These are phyloP conservation scores for Pristionchus fissidentatus DNA, from an alignment of 2,888 invertebrate genomes.

Conservation along the genomic window DNA sequence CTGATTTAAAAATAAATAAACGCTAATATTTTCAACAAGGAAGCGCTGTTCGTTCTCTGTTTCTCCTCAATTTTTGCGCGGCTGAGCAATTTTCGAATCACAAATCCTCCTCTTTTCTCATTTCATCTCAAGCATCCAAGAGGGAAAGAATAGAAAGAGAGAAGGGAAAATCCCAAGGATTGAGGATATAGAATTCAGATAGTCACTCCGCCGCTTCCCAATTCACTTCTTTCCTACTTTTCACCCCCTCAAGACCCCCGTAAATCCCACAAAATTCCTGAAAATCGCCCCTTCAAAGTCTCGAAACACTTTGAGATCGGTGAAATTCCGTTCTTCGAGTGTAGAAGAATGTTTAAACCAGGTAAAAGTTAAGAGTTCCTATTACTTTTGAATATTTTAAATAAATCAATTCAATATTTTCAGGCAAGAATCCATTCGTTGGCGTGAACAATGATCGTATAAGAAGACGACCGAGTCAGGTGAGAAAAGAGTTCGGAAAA, in stretches of 20 bases:
- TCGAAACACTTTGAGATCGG: neutral
- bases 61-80: too few relatives aligned
- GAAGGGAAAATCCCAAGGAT: neutral
- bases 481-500: neutral
- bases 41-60: too few relatives aligned
- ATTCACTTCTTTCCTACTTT: neutral
- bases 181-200: constrained; percentile 31
- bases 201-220: neutral
- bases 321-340: constrained; percentile 28
- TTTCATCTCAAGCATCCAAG: constrained; percentile 21
- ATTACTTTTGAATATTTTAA: neutral
- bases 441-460: constrained; percentile 33
- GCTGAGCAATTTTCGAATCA: neutral
- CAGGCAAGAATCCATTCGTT: constrained; percentile 43
- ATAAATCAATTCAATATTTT: neutral
- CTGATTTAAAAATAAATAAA: too few relatives aligned
- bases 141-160: constrained; percentile 20
- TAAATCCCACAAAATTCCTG: constrained; percentile 14
- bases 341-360: constrained; percentile 18
- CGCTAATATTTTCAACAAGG: too few relatives aligned
- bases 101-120: neutral
- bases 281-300: constrained; percentile 16
- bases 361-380: neutral
- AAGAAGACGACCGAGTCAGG: constrained; percentile 30
- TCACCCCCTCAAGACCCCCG: neutral